Percentiles rank a stretch among this genome's conserved stretches.
Evolutionary conservation across 2,797 vertebrate genomes (phyloP).

Genomic region (Chromis chromis): DNA sequence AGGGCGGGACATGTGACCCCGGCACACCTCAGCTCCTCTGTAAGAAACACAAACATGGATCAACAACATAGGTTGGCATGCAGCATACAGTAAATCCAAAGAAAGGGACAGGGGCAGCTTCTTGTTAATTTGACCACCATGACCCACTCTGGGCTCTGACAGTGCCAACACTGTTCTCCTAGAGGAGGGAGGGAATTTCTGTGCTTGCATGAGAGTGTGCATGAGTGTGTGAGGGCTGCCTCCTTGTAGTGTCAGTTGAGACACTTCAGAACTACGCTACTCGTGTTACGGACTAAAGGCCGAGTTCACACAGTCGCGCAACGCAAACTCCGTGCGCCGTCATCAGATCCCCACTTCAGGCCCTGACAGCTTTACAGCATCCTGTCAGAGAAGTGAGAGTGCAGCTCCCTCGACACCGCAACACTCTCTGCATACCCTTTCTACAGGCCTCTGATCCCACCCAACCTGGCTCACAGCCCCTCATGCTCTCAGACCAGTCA

Average conservation of each 20-base stretch:
- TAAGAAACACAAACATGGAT: conserved; percentile 27
- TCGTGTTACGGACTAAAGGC: conserved; percentile 57
- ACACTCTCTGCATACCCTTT: conserved; percentile 61
- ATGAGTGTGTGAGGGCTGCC: conserved; percentile 20
- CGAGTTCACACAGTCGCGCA: conserved; percentile 58
- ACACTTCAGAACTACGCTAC: conserved; percentile 42
- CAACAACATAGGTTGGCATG: neutral
- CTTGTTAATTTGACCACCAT: neutral
- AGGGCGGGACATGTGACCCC: conserved; percentile 77
- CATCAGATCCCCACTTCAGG: conserved; percentile 61
- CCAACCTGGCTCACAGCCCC: conserved; percentile 54
- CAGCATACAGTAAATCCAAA: neutral
- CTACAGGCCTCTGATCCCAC: conserved; percentile 62
- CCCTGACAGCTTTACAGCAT: conserved; percentile 70
- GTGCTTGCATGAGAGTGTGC: conserved; percentile 10
- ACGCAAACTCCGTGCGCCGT: conserved; percentile 55
- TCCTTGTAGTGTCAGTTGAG: conserved; percentile 43
- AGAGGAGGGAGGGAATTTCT: conserved; percentile 10
- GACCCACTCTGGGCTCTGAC: conserved; percentile 26
- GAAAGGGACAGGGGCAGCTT: neutral
- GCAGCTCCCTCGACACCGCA: conserved; percentile 51
- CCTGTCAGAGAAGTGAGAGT: conserved; percentile 60
- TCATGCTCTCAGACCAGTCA: conserved; percentile 60
- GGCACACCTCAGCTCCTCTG: conserved; percentile 83
- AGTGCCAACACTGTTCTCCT: conserved; percentile 51